Base-by-base conservation (phyloP, 2,888 invertebrate species). In the Drosophila koepferae region DNA sequence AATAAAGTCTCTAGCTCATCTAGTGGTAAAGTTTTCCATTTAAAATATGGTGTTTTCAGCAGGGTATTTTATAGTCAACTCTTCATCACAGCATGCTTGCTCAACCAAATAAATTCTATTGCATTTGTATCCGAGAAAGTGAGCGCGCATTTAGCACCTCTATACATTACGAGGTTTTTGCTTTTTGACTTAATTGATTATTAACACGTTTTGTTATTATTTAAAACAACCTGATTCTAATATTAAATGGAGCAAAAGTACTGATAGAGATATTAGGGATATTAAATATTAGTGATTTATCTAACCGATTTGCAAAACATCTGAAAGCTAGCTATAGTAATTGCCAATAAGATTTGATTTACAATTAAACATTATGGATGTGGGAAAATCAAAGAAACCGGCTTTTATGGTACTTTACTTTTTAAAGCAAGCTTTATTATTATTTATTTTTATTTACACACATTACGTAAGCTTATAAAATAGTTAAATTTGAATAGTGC, bases 81-180 rank as follows among this genome's bases (percentile, higher is more conserved):
- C 6, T 16, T 6, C 12, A 10, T 9, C 10, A 12, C 6, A 10
- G 16, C 14, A 20, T 46, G 16, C 9, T 20, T 63, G 66, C 46
- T 76, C 64, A 65, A 38, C 23, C 31, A 10, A 53, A 67, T 40
- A 53, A 68, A 74, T 73, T 72, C 28, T 58, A 46, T 44, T 56
- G 53, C 66, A 59, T 54, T 9, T 34, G 38, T 51, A 59, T 44
- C 28, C 40, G 31, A 20, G 23, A 60, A 64, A 64, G 68, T 64
- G 66, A 76, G 61, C 60, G 69, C 41, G 75, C 68, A 81, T 72
- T 86, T 83, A 86, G 70, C 89, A 89, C 89, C 76, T 86, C 59
- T 66, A 77, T 28, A 64, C 70, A 70, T 67, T 74, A 71, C 43
- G 61, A 62, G 40, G 34, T 38, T 69, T 65, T 64, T 56, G 56